Conservation (phyloP, 2,888 invertebrate genomes). For the Synergus itoensis region DNA sequence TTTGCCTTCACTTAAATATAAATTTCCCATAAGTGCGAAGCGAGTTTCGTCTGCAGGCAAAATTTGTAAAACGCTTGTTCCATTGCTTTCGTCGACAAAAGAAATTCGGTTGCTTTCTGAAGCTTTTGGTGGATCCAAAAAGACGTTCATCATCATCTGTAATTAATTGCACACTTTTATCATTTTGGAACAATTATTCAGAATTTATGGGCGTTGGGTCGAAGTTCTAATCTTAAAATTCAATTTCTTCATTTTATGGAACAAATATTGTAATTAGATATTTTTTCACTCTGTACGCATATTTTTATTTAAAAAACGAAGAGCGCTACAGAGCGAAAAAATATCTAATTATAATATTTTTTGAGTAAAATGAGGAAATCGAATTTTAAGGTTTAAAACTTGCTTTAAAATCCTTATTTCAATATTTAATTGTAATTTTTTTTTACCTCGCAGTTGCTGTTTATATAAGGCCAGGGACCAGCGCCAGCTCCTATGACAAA, state of each 20-base stretch:
- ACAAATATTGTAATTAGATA: too few relatives aligned
- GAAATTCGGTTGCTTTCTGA: slow-evolving; percentile 83
- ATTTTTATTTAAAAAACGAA: neutral
- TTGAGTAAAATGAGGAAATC: too few relatives aligned
- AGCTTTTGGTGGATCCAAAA: slow-evolving; percentile 70
- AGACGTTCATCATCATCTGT: slow-evolving; percentile 89
- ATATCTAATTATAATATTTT: too few relatives aligned
- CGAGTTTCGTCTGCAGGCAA: slow-evolving; percentile 86
- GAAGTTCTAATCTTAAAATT: neutral
- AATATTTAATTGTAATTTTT: slow-evolving; percentile 13
- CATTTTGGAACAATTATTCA: neutral
- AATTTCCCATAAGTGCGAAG: slow-evolving; percentile 90
- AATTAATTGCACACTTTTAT: slow-evolving; percentile 60
- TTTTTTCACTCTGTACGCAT: too few relatives aligned
- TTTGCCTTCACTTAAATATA: slow-evolving; percentile 86
- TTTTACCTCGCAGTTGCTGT: slow-evolving; percentile 91
- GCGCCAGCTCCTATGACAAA: slow-evolving; percentile 95
- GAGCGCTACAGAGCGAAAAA: too few relatives aligned
- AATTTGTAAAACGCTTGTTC: slow-evolving; percentile 82
- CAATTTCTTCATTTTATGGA: neutral
- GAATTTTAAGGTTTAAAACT: neutral
- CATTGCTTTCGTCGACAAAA: slow-evolving; percentile 82
- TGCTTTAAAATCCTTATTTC: neutral
- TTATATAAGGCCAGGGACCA: slow-evolving; percentile 90
- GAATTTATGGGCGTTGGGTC: too few relatives aligned